Conservation (phyloP, 1,140 invertebrate species). For the Bombus balteatus region DNA sequence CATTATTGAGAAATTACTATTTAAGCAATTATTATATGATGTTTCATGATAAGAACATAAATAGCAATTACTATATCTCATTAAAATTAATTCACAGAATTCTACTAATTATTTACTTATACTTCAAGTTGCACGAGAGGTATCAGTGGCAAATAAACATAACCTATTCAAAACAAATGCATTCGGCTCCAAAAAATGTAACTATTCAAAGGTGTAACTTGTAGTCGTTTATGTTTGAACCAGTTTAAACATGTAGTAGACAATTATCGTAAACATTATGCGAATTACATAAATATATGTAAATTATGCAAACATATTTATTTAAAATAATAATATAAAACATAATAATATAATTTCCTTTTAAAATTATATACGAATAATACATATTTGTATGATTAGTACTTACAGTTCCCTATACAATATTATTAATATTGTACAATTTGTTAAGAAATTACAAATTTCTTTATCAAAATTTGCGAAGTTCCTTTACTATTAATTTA, state of each 20-base stretch:
- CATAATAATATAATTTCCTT: not conserved
- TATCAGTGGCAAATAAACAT: not conserved
- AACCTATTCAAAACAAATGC: constrained; percentile 11
- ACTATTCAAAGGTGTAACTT: not conserved
- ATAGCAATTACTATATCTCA: not conserved
- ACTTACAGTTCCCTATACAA: no score
- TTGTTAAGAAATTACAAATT: not conserved
- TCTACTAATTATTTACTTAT: not conserved
- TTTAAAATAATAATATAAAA: not conserved
- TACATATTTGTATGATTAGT: no score
- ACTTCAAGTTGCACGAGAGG: not conserved
- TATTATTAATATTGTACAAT: not conserved
- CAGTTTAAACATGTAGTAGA: not conserved
- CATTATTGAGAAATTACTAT: not conserved
- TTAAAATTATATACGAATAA: not conserved
- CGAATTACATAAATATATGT: not conserved
- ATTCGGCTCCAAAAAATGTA: not conserved
- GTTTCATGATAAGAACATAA: not conserved
- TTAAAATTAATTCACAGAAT: not conserved
- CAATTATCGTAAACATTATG: not conserved
- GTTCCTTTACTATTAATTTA: not conserved
- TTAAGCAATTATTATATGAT: not conserved
- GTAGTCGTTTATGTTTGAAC: not conserved
- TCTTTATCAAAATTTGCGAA: not conserved
- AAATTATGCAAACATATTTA: not conserved